Evolutionary conservation across 2,797 vertebrate genomes (phyloP), one percentile per base, ranked within the genome.

Genomic region (Takifugu rubripes): DNA sequence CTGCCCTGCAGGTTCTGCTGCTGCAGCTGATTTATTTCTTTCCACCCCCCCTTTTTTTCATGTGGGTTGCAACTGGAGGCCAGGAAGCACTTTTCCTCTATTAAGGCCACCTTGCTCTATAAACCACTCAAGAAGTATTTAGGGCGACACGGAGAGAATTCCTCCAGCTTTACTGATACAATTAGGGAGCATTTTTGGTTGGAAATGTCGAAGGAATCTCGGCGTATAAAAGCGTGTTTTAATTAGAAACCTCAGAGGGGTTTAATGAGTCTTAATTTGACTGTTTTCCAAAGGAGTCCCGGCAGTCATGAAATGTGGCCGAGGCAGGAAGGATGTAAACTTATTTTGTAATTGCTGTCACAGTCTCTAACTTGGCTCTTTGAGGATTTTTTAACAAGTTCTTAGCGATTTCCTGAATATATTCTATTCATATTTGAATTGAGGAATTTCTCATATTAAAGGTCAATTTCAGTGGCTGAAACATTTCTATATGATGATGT

Each of bases 201-300:
- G 77, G 80, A 86, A 88, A 82, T 84, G 86, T 72, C 68, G 67
- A 75, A 83, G 46, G 75, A 82, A 77, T 74, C 66, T 75, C 59
- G 61, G 75, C 75, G 70, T 72, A 69, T 87, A 75, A 84, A 83
- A 75, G 60, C 21, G 59, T 60, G 64, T 73, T 79, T 87, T 81
- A 87, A 89, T 87, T 82, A 81, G 78, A 84, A 89, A 84, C 85
- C 85, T 74, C 79, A 81, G 75, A 87, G 74, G 62, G 66, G 61
- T 77, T 70, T 86, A 88, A 87, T 88, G 84, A 78, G 77, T 54
- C 76, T 83, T 84, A 84, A 86, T 84, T 84, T 83, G 87, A 88
- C 78, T 77, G 70, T 82, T 86, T 86, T 84, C 83, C 79, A 85
- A 54, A 78, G 66, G 61, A 78, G 74, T 73, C 52, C 81, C 59